Evolutionary conservation across 2,113 vertebrate genomes (phyloP), one percentile per base, ranked within the genome.

Genomic region (Aix galericulata): DNA sequence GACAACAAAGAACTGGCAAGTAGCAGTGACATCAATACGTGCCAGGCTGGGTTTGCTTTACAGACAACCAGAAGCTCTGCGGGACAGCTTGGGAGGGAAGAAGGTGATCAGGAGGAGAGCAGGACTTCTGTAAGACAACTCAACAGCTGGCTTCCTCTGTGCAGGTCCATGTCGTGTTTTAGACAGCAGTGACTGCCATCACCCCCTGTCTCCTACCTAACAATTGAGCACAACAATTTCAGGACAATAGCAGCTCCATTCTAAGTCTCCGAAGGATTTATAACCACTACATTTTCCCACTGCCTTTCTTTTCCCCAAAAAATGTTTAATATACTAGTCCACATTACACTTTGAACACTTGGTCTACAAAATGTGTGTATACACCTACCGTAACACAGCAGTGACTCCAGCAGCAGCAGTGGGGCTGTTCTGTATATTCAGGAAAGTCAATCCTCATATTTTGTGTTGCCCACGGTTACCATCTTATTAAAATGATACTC

Each of bases 131-230:
- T 7, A 23, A 60, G 32, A 32, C 32, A 52, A n/a, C 6, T 38
- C 25, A 50, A n/a, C 9, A 10, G 17, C 36, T 26, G 2, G 4
- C 9, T 0, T 53, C 32, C 27, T 53, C 58, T 62, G 29, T 4
- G 6, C 11, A n/a, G 25, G 48, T 55, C 55, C 29, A 12, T 0
- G 0, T 21, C 21, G 8, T 17, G 77, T 55, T 60, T 53, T 23
- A 68, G 62, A 56, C 27, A 18, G 15, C 27, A n/a, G 26, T 7
- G 53, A 31, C 11, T 29, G n/a, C 20, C 16, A 5, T 31, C 34
- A 29, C 56, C 17, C 17, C 1, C 32, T 6, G 5, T 20, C n/a
- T 38, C 31, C 18, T 69, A 16, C 46, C 34, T 25, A 40, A 23
- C 6, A 18, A 62, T 3, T 17, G n/a, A 29, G 38, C 18, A 40